Base-by-base conservation (phyloP, 2,888 invertebrate genomes). In the Perdita meconis region DNA sequence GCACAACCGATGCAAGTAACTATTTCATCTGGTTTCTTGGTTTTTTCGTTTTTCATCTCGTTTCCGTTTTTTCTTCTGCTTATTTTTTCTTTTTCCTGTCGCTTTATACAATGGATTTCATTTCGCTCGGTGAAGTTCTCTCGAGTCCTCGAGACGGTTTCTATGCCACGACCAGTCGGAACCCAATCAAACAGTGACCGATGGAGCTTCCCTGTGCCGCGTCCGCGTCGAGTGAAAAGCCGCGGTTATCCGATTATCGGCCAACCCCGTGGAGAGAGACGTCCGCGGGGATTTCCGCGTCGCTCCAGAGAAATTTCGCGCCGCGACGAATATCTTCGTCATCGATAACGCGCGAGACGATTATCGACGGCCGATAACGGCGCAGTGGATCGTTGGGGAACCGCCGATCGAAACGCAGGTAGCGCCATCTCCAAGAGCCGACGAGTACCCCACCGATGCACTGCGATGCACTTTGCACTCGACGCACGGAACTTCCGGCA, bases 1-100 rank as follows among this genome's bases (percentile, higher is more conserved):
- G 92, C 92, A 92, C 92, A 92, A 92, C 92, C 92, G 89, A 92
- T 92, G 90, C 91, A 91, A 92, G 91, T 92, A 92, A 92, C 92
- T 92, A 90, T 91, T 90, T 90, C 86, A 84, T 84, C 82, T 82
- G 78, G 84, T 82, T 81, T 69, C 78, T 75, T 66, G 64, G 44
- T 74, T 69, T 42, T 6, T 2, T 30, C 6, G 6, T 30, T 30
- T 30, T 6, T 30, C 6, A 4, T 30, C n/a, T 30, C 6, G 13
- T 44, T 69, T 44, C 19, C 19, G 10, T 36, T 68, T 55, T 66
- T 69, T 22, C 30, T 60, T 69, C 71, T 68, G 65, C 40, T 82
- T 82, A 66, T 30, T 57, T 76, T 75, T 65, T 66, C 26, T 19
- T 64, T 61, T 74, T 75, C 36, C 40, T 50, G 74, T 67, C 71